Evolutionary conservation across 53 echinoderm and acorn worm genomes (phyloP).

Genomic region (Astropecten irregularis): DNA sequence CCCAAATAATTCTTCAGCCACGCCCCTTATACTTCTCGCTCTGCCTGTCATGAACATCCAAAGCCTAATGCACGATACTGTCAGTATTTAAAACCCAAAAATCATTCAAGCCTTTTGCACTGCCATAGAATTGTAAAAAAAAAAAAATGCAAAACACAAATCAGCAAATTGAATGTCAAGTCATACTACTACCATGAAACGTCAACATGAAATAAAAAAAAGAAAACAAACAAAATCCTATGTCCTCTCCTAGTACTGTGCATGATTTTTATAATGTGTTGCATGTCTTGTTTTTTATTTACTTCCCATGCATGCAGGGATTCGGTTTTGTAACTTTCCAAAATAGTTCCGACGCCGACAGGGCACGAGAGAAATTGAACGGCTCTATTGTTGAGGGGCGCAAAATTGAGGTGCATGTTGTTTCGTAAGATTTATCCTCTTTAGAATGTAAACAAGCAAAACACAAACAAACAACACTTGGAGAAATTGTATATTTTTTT

Average conservation of each 20-base stretch:
- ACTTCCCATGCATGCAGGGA: constrained; percentile 99
- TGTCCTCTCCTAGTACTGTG: constrained; percentile 72
- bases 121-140: constrained; percentile 14
- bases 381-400: constrained; percentile 99
- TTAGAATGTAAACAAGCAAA: constrained; percentile 17
- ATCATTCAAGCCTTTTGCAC: constrained; percentile 47
- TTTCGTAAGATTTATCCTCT: constrained; percentile 88
- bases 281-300: constrained; percentile 97
- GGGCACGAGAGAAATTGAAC: constrained; percentile 99
- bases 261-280: constrained; percentile 97
- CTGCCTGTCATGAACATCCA: not conserved
- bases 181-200: constrained; percentile 4
- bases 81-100: constrained; percentile 6
- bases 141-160: too few species aligned
- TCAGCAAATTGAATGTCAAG: too few species aligned
- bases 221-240: constrained; percentile 44
- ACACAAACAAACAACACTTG: not conserved
- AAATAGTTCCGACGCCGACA: constrained; percentile 99
- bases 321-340: constrained; percentile 99
- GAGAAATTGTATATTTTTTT: constrained; percentile 13
- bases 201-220: not conserved
- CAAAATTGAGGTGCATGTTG: constrained; percentile 99
- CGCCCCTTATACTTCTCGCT: constrained; percentile 14
- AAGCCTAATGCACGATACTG: constrained; percentile 51
- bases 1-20: not conserved